Percentiles rank a stretch among this genome's conserved stretches.
Conservation (phyloP, 1,140 invertebrate genomes). For the Drosophila nebulosa region DNA sequence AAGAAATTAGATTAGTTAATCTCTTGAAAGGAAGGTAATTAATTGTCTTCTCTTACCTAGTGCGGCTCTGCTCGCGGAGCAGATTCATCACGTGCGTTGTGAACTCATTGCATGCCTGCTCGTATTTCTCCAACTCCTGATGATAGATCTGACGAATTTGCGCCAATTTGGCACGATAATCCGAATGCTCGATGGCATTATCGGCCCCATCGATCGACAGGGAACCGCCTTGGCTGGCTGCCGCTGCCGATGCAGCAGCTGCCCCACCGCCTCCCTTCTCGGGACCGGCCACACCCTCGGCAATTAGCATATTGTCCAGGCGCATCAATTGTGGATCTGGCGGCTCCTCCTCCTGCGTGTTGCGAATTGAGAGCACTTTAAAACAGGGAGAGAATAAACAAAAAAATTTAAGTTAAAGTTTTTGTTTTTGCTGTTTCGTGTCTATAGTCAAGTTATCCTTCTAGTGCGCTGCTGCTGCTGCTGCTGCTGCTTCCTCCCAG, state of each 20-base stretch:
- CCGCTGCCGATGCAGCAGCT: conserved; percentile 93
- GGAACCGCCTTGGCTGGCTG: conserved; percentile 89
- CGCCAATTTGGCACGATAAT: conserved; percentile 99
- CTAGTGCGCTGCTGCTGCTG: not conserved
- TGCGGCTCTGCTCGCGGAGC: conserved; percentile 97
- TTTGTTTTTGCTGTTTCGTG: not conserved
- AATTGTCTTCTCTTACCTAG: conserved; percentile 84
- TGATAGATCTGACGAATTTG: conserved; percentile 99
- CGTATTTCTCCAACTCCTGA: conserved; percentile 99
- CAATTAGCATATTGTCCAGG: conserved; percentile 99
- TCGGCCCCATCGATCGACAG: conserved; percentile 85
- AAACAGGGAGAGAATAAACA: not conserved
- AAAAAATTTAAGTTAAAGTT: conserved; percentile 18
- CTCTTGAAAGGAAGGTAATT: not conserved
- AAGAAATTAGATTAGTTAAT: not conserved
- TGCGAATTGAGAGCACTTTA: conserved; percentile 95
- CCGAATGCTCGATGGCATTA: conserved; percentile 99
- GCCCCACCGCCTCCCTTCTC: conserved; percentile 97
- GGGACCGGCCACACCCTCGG: conserved; percentile 98
- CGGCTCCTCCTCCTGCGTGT: conserved; percentile 98
- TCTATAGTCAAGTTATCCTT: not conserved
- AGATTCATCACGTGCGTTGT: conserved; percentile 99
- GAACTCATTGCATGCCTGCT: conserved; percentile 99
- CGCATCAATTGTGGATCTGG: conserved; percentile 99
- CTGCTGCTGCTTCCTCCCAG: not conserved